Conservation (phyloP, 2,113 vertebrate genomes). For the Toxotes chatareus region DNA sequence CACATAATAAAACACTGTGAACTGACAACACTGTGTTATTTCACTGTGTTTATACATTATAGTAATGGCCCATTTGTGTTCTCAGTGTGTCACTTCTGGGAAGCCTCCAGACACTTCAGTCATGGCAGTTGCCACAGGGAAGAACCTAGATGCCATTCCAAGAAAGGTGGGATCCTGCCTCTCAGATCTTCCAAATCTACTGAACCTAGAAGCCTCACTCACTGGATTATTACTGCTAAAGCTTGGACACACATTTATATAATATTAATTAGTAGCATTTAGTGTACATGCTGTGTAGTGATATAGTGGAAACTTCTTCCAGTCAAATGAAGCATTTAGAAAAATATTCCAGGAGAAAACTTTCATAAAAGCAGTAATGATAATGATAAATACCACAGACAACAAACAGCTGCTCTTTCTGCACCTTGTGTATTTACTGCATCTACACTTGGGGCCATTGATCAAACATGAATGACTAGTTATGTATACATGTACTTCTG, state of each 20-base stretch:
- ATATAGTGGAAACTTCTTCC: not conserved
- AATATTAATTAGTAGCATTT: not conserved
- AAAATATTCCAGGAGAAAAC: not conserved
- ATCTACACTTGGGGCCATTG: no score
- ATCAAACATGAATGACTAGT: no score
- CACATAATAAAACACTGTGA: not conserved
- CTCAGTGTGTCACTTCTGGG: constrained; percentile 91
- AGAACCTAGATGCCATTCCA: constrained; percentile 96
- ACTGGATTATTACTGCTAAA: not conserved
- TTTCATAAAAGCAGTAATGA: not conserved
- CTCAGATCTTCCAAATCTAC: not conserved
- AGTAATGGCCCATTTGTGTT: constrained; percentile 16
- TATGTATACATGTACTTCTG: no score
- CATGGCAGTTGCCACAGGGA: constrained; percentile 97
- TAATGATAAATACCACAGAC: not conserved
- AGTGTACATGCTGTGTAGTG: not conserved
- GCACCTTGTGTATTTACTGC: not conserved
- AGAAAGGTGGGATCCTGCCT: constrained; percentile 87
- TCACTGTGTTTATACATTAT: not conserved
- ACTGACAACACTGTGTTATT: not conserved
- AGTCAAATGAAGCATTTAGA: not conserved
- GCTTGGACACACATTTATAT: not conserved
- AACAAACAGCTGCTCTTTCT: not conserved
- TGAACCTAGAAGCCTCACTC: not conserved
- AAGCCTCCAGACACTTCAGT: constrained; percentile 95